These are phyloP conservation scores for Dinocampus coccinellae DNA, from an alignment of 2,888 invertebrate genomes.

Conservation along the genomic window DNA sequence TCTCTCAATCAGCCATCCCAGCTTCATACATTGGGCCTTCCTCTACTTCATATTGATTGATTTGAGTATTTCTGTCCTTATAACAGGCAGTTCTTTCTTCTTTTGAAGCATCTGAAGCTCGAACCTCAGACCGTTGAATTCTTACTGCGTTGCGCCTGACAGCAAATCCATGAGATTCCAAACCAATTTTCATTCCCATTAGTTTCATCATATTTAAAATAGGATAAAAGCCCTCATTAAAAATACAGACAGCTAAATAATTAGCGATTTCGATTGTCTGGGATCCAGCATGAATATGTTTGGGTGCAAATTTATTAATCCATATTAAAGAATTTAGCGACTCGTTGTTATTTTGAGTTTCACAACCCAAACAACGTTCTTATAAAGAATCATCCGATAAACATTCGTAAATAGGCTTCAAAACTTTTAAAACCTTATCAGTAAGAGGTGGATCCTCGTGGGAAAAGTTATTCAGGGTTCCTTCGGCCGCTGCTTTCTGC, in stretches of 20 bases:
- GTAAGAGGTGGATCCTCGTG: neutral
- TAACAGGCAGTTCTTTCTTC: no score
- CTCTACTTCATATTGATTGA: no score
- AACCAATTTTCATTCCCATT: neutral
- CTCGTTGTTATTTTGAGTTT: constrained; percentile 25
- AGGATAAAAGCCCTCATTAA: neutral
- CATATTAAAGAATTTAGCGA: neutral
- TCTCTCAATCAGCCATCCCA: no score
- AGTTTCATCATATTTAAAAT: neutral
- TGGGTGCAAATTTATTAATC: neutral
- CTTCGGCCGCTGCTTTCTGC: constrained; percentile 11
- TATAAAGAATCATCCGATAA: constrained; percentile 12
- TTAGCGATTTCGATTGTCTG: neutral
- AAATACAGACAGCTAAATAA: neutral
- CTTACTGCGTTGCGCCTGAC: no score
- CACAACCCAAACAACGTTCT: constrained; percentile 13
- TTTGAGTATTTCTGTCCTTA: no score
- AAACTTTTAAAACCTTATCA: constrained; percentile 2
- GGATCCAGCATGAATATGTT: neutral
- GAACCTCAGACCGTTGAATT: no score
- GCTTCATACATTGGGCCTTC: no score
- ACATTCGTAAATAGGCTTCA: constrained; percentile 14
- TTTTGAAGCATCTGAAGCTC: no score
- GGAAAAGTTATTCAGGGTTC: neutral
- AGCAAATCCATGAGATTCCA: no score